Percentiles rank a stretch among this genome's conserved stretches.
phyloP scores from a whole-genome alignment of 1,140 invertebrate species.

The Cotesia glomerata region DNA sequence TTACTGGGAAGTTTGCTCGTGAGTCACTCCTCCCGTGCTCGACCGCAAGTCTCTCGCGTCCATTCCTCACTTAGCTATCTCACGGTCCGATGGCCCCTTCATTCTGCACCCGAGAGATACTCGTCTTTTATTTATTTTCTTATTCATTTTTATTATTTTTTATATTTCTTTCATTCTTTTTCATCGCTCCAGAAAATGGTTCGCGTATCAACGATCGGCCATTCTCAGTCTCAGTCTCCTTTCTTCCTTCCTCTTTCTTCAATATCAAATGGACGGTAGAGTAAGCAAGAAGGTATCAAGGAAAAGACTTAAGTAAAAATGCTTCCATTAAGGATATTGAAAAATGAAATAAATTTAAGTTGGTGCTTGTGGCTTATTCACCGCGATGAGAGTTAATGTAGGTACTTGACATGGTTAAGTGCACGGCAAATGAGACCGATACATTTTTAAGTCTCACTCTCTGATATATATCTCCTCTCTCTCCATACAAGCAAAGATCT shows the following conservation, averaged over 20 bases:
- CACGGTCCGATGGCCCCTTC: constrained; percentile 16
- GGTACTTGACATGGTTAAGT: constrained; percentile 9
- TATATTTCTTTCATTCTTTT: not conserved
- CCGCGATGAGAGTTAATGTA: constrained; percentile 2
- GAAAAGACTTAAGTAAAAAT: constrained; percentile 2
- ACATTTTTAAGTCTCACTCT: not conserved
- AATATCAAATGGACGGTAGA: no score
- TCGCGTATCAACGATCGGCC: constrained; percentile 16
- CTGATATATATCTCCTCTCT: not conserved
- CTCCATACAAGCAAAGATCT: not conserved
- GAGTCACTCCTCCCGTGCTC: constrained; percentile 7
- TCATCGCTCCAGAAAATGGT: constrained; percentile 10
- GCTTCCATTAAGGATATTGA: constrained; percentile 15
- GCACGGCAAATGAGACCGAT: constrained; percentile 4
- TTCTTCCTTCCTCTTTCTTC: constrained; percentile 13
- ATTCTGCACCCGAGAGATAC: constrained; percentile 3
- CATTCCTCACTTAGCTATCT: constrained; percentile 17
- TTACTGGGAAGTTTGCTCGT: not conserved
- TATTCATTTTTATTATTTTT: not conserved
- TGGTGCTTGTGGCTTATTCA: not conserved
- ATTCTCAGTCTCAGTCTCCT: constrained; percentile 13
- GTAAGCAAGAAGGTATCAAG: not conserved
- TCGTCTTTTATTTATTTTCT: no score
- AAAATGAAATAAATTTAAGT: constrained; percentile 15
- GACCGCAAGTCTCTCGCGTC: not conserved